phyloP scores from a whole-genome alignment of 2,888 invertebrate genomes.

The Bimastos eiseni region DNA sequence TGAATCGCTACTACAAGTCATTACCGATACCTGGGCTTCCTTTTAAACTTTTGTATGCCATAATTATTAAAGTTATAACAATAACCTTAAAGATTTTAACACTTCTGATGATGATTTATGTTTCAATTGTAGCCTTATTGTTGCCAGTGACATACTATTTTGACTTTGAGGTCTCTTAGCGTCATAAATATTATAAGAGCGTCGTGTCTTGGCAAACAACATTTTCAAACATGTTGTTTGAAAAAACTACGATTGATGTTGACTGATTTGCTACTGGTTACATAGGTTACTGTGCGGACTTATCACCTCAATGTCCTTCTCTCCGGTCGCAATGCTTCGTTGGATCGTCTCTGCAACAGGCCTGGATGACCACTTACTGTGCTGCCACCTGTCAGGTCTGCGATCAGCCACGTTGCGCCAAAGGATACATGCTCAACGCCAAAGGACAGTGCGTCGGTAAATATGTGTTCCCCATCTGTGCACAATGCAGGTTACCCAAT shows the following conservation, averaged over 20 bases:
- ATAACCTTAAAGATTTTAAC: too few species aligned
- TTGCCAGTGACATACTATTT: too few species aligned
- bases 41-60: too few species aligned
- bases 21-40: too few species aligned
- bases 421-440: background rate
- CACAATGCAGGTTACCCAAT: too few species aligned
- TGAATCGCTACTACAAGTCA: too few species aligned
- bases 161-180: background rate
- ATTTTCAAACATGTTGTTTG: background rate
- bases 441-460: constrained; percentile 9
- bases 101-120: too few species aligned
- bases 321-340: background rate
- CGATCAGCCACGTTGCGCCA: background rate
- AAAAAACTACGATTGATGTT: background rate
- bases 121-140: too few species aligned
- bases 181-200: background rate
- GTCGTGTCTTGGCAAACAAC: too few species aligned
- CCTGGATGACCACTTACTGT: constrained; percentile 16
- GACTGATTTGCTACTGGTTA: background rate
- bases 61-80: background rate
- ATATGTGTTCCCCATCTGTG: background rate
- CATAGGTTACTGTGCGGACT: background rate
- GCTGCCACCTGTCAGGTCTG: constrained; percentile 15
- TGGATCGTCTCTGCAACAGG: background rate
- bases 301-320: background rate